Base-by-base conservation (phyloP, 2,113 vertebrate genomes). In the Scomber japonicus region DNA sequence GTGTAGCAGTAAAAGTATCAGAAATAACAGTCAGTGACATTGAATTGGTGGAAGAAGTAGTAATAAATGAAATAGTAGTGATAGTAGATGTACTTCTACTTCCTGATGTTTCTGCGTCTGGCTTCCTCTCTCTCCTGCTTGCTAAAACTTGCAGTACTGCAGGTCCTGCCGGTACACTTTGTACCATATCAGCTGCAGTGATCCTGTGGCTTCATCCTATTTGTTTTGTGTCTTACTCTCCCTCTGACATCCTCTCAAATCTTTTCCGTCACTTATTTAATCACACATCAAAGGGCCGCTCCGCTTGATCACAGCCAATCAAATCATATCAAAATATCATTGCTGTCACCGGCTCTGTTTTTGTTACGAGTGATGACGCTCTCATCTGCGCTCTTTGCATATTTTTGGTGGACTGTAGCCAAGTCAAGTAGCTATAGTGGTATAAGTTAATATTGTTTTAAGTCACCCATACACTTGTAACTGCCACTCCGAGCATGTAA, bases 301-400 rank as follows among this genome's bases (percentile, higher is more conserved):
- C 35, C 24, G 72, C 54, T 81, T 74, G 63, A 64, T 76, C 79
- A 76, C 35, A 6, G 48, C 3, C 0, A 75, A 83, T 80, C 80
- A 79, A 80, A 88, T 83, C 59, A 81, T 61, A 80, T 71, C 67
- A 79, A 82, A 88, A 84, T 78, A 71, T 78, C 86, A 73, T 24
- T 4, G 68, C 78, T 80, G 86, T 83, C 84, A 64, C 31, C 11
- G 30, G 12, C 49, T 49, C 81, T 82, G 72, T 82, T 87, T 53
- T 69, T 80, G 30, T 82, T 65, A 10, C 78, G 59, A 74, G 24
- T 9, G 57, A 76, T 65, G 65, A 14, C 40, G 45, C 49, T 50
- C 49, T 50, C 4, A 2, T 86, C 44, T n/a, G 2, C 35, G 21
- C 51, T 59, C 74, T 80, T 83, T 80, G 80, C 77, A 85, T 79